Evolutionary conservation across 2,797 vertebrate species (phyloP).

Genomic region (Oryzias sinensis): DNA sequence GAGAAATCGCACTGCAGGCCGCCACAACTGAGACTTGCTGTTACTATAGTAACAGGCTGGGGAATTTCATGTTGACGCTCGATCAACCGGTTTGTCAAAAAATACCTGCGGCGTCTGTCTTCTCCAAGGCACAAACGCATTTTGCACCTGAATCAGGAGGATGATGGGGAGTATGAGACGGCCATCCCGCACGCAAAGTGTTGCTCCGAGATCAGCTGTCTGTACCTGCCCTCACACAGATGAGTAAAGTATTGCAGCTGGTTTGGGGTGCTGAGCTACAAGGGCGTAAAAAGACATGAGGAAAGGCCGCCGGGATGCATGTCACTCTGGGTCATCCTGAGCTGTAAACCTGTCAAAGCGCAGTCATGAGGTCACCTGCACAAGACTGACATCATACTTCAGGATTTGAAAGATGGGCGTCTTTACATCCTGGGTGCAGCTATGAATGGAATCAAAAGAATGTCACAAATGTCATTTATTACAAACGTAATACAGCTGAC

Average conservation of each 20-base stretch:
- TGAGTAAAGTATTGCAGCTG: conserved; percentile 33
- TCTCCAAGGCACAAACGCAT: conserved; percentile 43
- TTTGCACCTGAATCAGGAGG: conserved; percentile 29
- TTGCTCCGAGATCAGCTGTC: not conserved
- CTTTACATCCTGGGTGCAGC: not conserved
- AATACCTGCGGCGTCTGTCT: conserved; percentile 39
- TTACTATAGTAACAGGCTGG: conserved; percentile 79
- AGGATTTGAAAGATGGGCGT: conserved; percentile 9
- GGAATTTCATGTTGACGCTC: conserved; percentile 55
- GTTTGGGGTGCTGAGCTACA: conserved; percentile 34
- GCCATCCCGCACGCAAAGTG: conserved; percentile 13
- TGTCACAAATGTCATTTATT: conserved; percentile 25
- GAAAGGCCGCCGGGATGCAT: conserved; percentile 22
- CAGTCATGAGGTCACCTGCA: conserved; percentile 19
- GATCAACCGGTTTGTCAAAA: conserved; percentile 35
- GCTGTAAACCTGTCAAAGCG: conserved; percentile 26
- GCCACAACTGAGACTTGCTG: conserved; percentile 62
- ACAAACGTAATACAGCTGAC: conserved; percentile 19
- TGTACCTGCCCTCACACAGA: conserved; percentile 22
- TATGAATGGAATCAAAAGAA: not conserved
- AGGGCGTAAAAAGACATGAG: conserved; percentile 20
- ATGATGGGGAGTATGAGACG: not conserved
- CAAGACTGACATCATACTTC: conserved; percentile 19
- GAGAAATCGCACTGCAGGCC: conserved; percentile 59
- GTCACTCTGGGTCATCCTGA: conserved; percentile 45